Evolutionary conservation across 1,140 invertebrate genomes (phyloP), one percentile per base, ranked within the genome.

Genomic region (Drosophila jambulina): DNA sequence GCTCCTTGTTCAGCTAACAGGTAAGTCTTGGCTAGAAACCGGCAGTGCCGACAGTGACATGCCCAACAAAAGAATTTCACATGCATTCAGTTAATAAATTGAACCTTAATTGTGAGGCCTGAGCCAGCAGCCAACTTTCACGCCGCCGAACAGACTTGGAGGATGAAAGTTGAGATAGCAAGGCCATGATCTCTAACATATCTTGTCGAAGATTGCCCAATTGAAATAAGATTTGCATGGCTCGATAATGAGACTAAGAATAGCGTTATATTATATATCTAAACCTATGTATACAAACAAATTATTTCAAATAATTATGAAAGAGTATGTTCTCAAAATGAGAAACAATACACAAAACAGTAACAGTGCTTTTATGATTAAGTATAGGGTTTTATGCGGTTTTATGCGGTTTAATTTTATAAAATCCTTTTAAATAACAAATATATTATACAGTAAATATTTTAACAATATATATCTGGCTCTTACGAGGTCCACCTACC

Each of bases 1-100:
- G 74, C 69, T 87, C 56, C 67, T 80, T 49, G 81, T 79, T 36
- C 78, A 82, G 32, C 76, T 62, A 36, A 51, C 85, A 51, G 85
- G 85, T 90, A 80, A 90, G 85, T 81, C 65, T 72, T n/a, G 12
- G 42, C 64, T 36, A 45, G 29, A 68, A 54, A 17, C n/a, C 46
- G n/a, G 27, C n/a, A 13, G 13, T 10, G 53, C 19, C 21, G 59
- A 58, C 49, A 75, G 69, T 51, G 53, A 49, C 53, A 72, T 42
- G 69, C 53, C 43, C 70, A 74, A 74, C 46, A 58, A 48, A 70
- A 81, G 82, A 86, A 86, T 86, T 86, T 87, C 83, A 82, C 79
- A 80, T 61, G 46, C 45, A 78, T 45, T 81, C 40, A 76, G 70
- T 72, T 59, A 61, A 80, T 76, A 75, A 78, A 63, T 72, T 63